Percentiles rank a stretch among this genome's conserved stretches.
These are phyloP conservation scores for Synanceia verrucosa DNA, from an alignment of 2,797 vertebrate species.

Conservation along the genomic window DNA sequence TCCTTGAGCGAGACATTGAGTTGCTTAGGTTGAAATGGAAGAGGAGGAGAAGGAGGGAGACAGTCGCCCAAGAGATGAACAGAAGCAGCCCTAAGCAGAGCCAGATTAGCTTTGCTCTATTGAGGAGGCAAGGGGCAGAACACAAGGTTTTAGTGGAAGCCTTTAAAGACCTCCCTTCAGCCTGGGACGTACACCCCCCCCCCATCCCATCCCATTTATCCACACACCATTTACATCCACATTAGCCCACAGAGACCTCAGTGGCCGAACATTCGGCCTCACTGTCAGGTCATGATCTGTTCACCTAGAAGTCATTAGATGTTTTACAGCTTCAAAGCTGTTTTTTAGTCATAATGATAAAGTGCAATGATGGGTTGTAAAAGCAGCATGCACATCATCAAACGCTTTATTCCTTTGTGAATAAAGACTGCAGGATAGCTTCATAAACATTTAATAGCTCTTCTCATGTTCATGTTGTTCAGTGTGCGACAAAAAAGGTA, in stretches of 20 bases:
- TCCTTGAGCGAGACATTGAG: slow-evolving; percentile 58
- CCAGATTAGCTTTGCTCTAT: slow-evolving; percentile 77
- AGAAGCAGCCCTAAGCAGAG: slow-evolving; percentile 46
- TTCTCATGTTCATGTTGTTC: slow-evolving; percentile 5
- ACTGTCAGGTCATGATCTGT: slow-evolving; percentile 55
- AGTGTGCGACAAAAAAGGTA: neutral
- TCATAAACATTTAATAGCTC: slow-evolving; percentile 31
- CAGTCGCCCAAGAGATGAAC: slow-evolving; percentile 28
- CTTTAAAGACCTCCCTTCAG: slow-evolving; percentile 66
- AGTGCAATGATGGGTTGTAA: slow-evolving; percentile 30
- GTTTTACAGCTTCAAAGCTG: slow-evolving; percentile 17
- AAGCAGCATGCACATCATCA: slow-evolving; percentile 10
- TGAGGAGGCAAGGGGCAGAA: slow-evolving; percentile 76
- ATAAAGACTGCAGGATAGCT: neutral
- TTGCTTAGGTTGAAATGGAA: slow-evolving; percentile 6
- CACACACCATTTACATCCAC: slow-evolving; percentile 62
- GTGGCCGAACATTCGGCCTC: slow-evolving; percentile 39
- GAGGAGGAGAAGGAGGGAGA: slow-evolving; percentile 3
- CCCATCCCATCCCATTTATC: slow-evolving; percentile 49
- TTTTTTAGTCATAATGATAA: slow-evolving; percentile 45
- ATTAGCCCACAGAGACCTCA: slow-evolving; percentile 61
- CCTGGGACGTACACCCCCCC: slow-evolving; percentile 22
- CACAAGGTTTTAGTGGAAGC: slow-evolving; percentile 67
- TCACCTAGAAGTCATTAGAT: slow-evolving; percentile 37
- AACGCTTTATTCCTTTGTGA: slow-evolving; percentile 1